A percentile compares a stretch with the other conserved stretches of the same genome.
Evolutionary conservation across 2,113 vertebrate genomes (phyloP).

Genomic region (Erinaceus europaeus): DNA sequence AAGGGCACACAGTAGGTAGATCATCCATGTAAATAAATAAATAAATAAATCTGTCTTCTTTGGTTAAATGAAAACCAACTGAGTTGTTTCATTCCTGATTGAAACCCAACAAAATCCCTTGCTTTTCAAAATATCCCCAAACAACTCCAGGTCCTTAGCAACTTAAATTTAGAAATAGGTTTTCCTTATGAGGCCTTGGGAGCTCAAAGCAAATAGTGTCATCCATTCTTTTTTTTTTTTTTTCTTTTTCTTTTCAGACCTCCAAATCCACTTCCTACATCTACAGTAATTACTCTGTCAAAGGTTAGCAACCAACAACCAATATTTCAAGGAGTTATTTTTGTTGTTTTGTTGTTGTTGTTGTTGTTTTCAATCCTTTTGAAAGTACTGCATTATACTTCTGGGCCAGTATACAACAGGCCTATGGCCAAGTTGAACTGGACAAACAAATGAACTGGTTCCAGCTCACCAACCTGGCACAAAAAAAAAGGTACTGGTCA

Average conservation of each 20-base stretch:
- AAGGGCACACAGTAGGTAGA: constrained; percentile 31
- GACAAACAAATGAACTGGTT: constrained; percentile 19
- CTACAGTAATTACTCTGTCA: background rate
- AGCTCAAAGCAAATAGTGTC: constrained; percentile 12
- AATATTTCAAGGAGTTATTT: background rate
- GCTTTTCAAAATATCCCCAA: constrained; percentile 53
- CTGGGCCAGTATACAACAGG: background rate
- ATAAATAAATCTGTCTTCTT: constrained; percentile 40
- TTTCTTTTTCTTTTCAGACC: background rate
- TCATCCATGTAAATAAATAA: constrained; percentile 30
- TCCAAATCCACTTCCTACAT: background rate
- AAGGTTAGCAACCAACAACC: background rate
- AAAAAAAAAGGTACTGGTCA: background rate
- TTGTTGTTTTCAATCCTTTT: constrained; percentile 26
- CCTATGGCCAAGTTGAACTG: background rate
- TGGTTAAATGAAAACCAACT: constrained; percentile 42
- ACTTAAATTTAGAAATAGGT: constrained; percentile 38
- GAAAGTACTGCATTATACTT: constrained; percentile 17
- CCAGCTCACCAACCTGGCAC: background rate
- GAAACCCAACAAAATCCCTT: constrained; percentile 27
- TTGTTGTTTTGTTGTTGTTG: no score
- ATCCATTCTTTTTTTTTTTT: background rate
- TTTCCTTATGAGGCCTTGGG: background rate
- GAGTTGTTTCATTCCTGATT: constrained; percentile 24
- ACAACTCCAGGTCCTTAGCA: background rate